Percentiles rank a stretch among this genome's conserved stretches.
These are phyloP conservation scores for Pavo muticus DNA, from an alignment of 2,113 vertebrate genomes.

Conservation along the genomic window DNA sequence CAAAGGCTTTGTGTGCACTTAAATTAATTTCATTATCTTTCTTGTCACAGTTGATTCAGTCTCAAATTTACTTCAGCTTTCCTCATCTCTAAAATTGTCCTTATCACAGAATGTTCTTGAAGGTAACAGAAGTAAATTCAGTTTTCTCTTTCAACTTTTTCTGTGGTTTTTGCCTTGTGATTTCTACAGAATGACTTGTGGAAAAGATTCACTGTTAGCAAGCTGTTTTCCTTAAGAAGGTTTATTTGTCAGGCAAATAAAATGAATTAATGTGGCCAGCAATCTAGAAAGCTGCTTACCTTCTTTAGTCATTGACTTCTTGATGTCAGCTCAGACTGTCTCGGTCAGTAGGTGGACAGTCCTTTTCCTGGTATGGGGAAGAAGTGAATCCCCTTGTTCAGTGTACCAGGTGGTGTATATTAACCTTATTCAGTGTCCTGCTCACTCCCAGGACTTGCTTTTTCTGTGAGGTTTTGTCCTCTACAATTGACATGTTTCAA, in stretches of 20 bases:
- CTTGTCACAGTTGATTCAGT: background rate
- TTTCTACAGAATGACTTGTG: background rate
- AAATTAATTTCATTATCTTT: conserved; percentile 14
- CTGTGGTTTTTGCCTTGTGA: background rate
- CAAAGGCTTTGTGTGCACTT: background rate
- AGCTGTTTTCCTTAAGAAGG: background rate
- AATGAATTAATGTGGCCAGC: background rate
- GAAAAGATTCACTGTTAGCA: background rate
- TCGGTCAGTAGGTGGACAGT: no score
- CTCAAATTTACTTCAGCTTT: background rate
- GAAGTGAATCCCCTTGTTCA: background rate
- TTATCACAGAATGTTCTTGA: background rate
- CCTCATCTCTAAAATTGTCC: background rate
- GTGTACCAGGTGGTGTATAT: background rate
- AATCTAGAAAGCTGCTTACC: background rate
- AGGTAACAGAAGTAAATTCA: background rate
- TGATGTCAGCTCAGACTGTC: background rate
- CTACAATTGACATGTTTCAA: background rate
- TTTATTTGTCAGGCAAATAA: background rate
- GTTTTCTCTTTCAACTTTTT: background rate
- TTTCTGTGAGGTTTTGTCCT: background rate
- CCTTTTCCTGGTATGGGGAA: background rate
- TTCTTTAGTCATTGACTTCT: background rate
- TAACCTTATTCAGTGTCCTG: background rate
- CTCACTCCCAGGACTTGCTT: background rate